These are phyloP conservation scores for Eudemis profundana DNA, from an alignment of 2,888 invertebrate genomes.

Conservation along the genomic window DNA sequence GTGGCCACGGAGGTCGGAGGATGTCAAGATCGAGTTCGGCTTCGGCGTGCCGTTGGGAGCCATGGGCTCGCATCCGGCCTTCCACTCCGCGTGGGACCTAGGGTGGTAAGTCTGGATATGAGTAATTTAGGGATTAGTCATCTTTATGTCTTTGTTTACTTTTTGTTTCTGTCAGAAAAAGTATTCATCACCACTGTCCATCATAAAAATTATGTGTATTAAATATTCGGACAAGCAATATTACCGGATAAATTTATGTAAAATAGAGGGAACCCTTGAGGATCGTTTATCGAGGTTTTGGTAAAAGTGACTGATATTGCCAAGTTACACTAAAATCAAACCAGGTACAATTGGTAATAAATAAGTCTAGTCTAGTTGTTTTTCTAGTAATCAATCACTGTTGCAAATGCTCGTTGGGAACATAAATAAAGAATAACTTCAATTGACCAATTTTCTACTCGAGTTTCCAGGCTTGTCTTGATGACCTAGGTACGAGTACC, in stretches of 20 bases:
- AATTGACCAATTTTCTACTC: conserved; percentile 19
- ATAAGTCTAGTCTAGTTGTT: too few relatives aligned
- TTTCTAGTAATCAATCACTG: neutral
- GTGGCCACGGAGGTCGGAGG: conserved; percentile 73
- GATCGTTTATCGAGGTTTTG: too few relatives aligned
- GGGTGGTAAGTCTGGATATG: conserved; percentile 69
- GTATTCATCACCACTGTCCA: too few relatives aligned
- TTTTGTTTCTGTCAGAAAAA: too few relatives aligned
- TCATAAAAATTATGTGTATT: too few relatives aligned
- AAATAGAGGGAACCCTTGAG: too few relatives aligned
- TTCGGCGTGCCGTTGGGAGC: conserved; percentile 81
- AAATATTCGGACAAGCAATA: too few relatives aligned
- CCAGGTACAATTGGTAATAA: neutral
- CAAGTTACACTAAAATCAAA: neutral
- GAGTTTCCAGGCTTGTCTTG: neutral
- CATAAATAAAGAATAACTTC: conserved; percentile 18
- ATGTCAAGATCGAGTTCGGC: conserved; percentile 84
- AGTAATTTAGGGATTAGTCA: neutral
- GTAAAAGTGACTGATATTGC: neutral
- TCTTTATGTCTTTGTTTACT: too few relatives aligned
- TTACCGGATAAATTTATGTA: too few relatives aligned
- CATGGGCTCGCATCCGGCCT: conserved; percentile 83
- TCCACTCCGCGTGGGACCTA: conserved; percentile 84
- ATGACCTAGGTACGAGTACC: too few relatives aligned
- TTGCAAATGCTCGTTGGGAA: neutral